A percentile compares a stretch with the other conserved stretches of the same genome.
phyloP scores from a whole-genome alignment of 1,140 invertebrate species.

The Bactericera cockerelli region DNA sequence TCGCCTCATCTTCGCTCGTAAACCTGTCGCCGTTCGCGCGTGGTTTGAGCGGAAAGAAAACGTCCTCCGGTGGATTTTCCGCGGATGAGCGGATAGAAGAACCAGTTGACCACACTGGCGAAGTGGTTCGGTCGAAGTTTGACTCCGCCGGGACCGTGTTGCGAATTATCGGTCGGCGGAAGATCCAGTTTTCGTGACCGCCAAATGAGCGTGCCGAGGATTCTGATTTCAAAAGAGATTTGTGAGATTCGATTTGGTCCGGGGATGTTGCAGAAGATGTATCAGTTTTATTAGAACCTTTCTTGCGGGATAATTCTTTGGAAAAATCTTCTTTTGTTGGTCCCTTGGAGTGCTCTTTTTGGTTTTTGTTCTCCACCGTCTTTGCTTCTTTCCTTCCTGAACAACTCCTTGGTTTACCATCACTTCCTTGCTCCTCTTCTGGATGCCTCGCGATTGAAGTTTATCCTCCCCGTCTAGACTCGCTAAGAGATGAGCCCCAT shows the following conservation, averaged over 20 bases:
- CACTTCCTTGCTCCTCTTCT: slow-evolving; percentile 15
- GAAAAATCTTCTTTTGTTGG: slow-evolving; percentile 18
- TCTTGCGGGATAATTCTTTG: too few species aligned
- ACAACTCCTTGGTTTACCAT: slow-evolving; percentile 21
- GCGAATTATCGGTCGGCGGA: slow-evolving; percentile 27
- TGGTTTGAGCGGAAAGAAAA: neutral
- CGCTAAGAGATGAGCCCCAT: slow-evolving; percentile 49
- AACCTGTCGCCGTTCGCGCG: too few species aligned
- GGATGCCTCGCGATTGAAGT: slow-evolving; percentile 11
- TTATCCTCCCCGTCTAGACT: slow-evolving; percentile 27
- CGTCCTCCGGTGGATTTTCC: slow-evolving; percentile 23
- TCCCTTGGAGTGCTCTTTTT: slow-evolving; percentile 20
- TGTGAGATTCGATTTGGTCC: too few species aligned
- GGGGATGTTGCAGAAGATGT: too few species aligned
- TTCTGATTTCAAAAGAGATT: too few species aligned
- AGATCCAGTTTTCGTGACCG: slow-evolving; percentile 19
- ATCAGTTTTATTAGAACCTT: slow-evolving; percentile 20
- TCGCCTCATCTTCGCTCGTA: too few species aligned
- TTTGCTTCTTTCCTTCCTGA: slow-evolving; percentile 15
- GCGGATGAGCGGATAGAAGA: slow-evolving; percentile 70
- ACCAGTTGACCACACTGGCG: slow-evolving; percentile 50
- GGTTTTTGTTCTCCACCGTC: slow-evolving; percentile 18
- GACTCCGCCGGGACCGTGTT: slow-evolving; percentile 15
- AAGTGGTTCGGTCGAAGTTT: slow-evolving; percentile 45
- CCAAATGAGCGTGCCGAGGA: slow-evolving; percentile 35